Percentiles rank a stretch among this genome's conserved stretches.
These are phyloP conservation scores for Kryphioiulus occultus DNA, from an alignment of 2,888 invertebrate genomes.

Conservation along the genomic window DNA sequence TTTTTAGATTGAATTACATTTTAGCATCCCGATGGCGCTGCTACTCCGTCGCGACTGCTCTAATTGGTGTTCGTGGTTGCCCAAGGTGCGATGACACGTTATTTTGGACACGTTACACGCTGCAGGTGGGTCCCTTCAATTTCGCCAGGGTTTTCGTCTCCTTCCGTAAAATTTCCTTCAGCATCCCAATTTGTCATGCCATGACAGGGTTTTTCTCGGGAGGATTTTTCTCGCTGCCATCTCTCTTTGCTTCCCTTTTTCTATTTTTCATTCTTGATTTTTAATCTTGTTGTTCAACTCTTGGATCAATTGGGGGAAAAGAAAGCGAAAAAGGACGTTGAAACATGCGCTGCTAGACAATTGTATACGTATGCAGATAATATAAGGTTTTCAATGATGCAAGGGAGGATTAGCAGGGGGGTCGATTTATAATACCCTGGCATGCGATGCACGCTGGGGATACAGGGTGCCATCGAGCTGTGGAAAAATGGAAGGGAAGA, in stretches of 20 bases:
- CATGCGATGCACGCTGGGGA: neutral
- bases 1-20: slow-evolving; percentile 39
- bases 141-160: neutral
- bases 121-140: slow-evolving; percentile 17
- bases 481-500: neutral
- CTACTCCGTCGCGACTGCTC: neutral
- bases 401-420: neutral
- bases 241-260: slow-evolving; percentile 33
- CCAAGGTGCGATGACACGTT: neutral
- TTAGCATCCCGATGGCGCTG: slow-evolving; percentile 10
- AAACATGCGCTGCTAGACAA: neutral
- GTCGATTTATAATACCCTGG: neutral
- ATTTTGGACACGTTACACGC: neutral
- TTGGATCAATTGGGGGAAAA: slow-evolving; percentile 35
- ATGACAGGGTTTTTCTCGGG: slow-evolving; percentile 24
- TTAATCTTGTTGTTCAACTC: slow-evolving; percentile 43
- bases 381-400: slow-evolving; percentile 29
- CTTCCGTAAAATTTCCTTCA: neutral
- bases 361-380: neutral
- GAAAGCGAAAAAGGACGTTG: slow-evolving; percentile 41
- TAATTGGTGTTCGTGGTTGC: slow-evolving; percentile 6
- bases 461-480: neutral
- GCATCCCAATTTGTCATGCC: neutral
- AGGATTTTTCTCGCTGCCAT: neutral
- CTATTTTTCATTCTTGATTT: slow-evolving; percentile 43